phyloP scores from a whole-genome alignment of 2,797 vertebrate genomes.

The Natrix natrix region DNA sequence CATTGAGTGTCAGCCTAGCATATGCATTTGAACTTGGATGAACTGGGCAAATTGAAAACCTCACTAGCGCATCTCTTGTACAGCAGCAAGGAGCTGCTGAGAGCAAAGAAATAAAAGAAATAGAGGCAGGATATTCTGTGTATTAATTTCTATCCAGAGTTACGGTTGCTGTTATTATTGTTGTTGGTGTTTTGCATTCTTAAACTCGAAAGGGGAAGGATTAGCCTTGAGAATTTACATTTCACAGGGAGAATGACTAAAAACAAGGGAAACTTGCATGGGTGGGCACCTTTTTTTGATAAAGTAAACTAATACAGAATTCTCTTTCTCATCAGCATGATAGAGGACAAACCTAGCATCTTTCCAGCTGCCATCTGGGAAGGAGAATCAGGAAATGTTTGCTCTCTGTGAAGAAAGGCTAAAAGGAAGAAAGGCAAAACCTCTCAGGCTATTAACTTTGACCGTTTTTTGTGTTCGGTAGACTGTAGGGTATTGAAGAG shows the following conservation, averaged over 20 bases:
- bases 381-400: background rate
- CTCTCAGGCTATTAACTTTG: background rate
- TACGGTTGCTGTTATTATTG: background rate
- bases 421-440: background rate
- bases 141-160: background rate
- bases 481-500: background rate
- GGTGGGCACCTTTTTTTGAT: background rate
- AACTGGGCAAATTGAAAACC: slow-evolving; percentile 12
- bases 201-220: background rate
- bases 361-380: background rate
- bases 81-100: background rate
- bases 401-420: background rate
- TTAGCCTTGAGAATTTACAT: background rate
- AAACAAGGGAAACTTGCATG: background rate
- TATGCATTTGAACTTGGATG: background rate
- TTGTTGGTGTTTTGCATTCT: background rate
- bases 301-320: background rate
- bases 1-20: background rate
- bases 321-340: background rate
- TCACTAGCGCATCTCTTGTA: background rate
- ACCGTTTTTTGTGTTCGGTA: background rate
- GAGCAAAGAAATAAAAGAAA: background rate
- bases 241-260: background rate
- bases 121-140: background rate
- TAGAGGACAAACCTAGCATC: background rate